Evolutionary conservation across 2,797 vertebrate genomes (phyloP), one percentile per base, ranked within the genome.

Genomic region (Glossophaga mutica): DNA sequence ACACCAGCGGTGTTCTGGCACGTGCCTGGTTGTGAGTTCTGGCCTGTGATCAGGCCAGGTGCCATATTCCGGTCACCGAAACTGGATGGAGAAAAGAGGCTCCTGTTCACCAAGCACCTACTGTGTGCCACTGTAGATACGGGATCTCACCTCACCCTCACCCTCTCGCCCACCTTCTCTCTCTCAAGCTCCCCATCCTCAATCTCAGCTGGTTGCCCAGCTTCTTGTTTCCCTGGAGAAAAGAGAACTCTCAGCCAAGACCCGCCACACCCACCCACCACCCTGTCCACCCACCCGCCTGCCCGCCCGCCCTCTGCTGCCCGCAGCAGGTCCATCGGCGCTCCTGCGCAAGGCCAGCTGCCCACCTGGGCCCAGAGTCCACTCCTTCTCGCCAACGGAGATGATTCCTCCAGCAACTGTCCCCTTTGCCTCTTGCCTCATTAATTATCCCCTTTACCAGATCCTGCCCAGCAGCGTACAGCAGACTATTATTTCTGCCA

Each of bases 241-340:
- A 46, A 37, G 22, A 70, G n/a, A 29, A 12, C 16, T 21, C 74
- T 77, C 55, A 76, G 44, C 42, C 81, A 5, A 87, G 32, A 9
- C 44, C 29, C 26, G 57, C 59, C 50, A 4, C 46, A n/a, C 9
- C 2, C 10, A 2, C 84, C 42, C 14, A 5, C 6, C 0, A 3
- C 12, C 42, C 32, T 21, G 3, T 9, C 19, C 11, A 9, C 46
- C n/a, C 34, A 0, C 5, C 9, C 0, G 0, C 52, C 1, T 1
- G 21, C 22, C 9, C 0, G 0, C 52, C 1, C 1, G 16, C 22
- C 11, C 59, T 24, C 9, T 0, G 4, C 62, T 32, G 71, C 55
- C 84, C 39, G 9, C 26, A 22, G 67, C 9, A 5, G 46, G 18
- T 9, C n/a, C 42, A 1, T 2, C 42, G 11, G 2, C 2, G n/a